phyloP scores from a whole-genome alignment of 2,888 invertebrate species.

The Ophion ellenae region DNA sequence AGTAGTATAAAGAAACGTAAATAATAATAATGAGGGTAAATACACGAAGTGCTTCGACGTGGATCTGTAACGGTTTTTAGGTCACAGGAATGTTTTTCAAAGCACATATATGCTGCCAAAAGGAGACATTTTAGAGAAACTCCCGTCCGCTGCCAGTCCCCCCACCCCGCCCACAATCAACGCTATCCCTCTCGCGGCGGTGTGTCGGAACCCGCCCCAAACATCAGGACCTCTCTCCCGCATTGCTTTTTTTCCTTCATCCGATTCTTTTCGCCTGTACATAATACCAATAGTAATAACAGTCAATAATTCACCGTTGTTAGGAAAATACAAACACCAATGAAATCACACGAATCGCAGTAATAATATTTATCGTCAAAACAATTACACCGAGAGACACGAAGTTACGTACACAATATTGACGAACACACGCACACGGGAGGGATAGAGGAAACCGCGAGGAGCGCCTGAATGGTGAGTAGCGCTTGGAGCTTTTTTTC shows the following conservation, averaged over 20 bases:
- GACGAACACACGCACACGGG: neutral
- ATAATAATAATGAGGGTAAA: neutral
- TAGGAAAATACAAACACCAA: neutral
- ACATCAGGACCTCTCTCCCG: slow-evolving; percentile 72
- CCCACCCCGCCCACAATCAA: neutral
- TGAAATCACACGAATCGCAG: neutral
- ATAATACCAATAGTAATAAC: slow-evolving; percentile 44
- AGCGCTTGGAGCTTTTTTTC: neutral
- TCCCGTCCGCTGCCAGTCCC: neutral
- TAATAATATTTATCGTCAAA: neutral
- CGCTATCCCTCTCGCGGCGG: slow-evolving; percentile 27
- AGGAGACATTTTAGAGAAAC: neutral
- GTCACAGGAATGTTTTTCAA: neutral
- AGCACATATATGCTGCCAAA: neutral
- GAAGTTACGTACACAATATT: too few relatives aligned
- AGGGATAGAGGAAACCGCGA: neutral
- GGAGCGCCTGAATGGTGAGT: neutral
- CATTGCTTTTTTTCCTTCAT: slow-evolving; percentile 61
- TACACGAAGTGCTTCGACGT: neutral
- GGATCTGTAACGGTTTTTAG: neutral
- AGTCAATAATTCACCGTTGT: slow-evolving; percentile 27
- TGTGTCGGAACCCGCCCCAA: slow-evolving; percentile 64
- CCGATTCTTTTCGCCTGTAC: slow-evolving; percentile 52
- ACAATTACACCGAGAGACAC: neutral
- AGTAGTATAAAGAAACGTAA: neutral